Conservation (phyloP, 2,797 vertebrate species). For the Stomatorhinus walkeri region DNA sequence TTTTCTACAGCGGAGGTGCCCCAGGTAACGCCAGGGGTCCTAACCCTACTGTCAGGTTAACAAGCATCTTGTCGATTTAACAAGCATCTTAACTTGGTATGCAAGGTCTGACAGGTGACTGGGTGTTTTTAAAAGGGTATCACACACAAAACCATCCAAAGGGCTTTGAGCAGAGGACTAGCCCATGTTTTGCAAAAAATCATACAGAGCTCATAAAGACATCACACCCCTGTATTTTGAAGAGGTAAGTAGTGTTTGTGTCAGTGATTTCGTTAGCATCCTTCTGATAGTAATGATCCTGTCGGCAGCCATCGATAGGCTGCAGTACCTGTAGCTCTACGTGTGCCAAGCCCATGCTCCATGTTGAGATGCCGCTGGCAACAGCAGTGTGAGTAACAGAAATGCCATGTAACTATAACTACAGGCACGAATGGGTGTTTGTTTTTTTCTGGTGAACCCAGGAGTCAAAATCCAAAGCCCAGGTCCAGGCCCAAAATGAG, state of each 20-base stretch:
- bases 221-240: background rate
- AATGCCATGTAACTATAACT: background rate
- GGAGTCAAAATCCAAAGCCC: background rate
- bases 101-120: background rate
- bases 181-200: background rate
- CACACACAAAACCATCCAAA: background rate
- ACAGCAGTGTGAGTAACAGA: background rate
- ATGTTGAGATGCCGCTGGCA: background rate
- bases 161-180: background rate
- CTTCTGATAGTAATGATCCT: background rate
- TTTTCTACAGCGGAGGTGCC: background rate
- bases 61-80: background rate
- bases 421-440: background rate
- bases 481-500: constrained; percentile 23
- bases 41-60: background rate
- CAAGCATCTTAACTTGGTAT: background rate
- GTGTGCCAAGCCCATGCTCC: background rate
- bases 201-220: background rate
- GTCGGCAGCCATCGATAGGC: background rate
- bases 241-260: background rate
- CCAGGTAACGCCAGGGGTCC: background rate
- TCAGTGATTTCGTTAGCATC: background rate
- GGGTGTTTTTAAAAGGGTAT: background rate
- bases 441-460: background rate
- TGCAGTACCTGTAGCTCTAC: background rate